Evolutionary conservation across 1,140 invertebrate species (phyloP).

Genomic region (Zeugodacus cucurbitae): DNA sequence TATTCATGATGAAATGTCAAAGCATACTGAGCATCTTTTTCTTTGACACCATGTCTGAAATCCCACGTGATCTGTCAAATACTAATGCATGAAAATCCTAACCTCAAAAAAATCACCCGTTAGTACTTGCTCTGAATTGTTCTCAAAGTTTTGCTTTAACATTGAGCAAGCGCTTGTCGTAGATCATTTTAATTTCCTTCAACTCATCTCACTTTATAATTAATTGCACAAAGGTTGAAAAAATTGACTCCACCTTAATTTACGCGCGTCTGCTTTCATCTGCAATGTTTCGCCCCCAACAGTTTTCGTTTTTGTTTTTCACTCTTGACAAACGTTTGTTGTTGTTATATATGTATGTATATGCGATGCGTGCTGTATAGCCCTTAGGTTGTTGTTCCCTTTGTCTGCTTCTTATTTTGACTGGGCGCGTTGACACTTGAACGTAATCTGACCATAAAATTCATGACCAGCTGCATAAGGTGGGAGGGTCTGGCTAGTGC

Average conservation of each 20-base stretch:
- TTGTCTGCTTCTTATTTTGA: background rate
- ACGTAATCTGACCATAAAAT: slow-evolving; percentile 33
- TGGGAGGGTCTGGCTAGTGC: background rate
- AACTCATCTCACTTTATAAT: slow-evolving; percentile 14
- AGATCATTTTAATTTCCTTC: background rate
- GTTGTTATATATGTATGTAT: background rate
- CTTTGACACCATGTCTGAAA: no score
- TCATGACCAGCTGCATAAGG: background rate
- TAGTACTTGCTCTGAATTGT: no score
- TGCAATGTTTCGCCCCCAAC: background rate
- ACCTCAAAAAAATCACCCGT: no score
- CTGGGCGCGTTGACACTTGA: slow-evolving; percentile 4
- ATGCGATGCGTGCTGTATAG: background rate
- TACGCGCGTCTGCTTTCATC: background rate
- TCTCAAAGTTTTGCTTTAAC: background rate
- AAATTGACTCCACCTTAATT: slow-evolving; percentile 14
- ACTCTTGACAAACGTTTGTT: background rate
- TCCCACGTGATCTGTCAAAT: no score
- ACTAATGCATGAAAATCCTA: no score
- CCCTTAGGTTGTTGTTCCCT: background rate
- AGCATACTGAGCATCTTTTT: no score
- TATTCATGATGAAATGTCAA: no score
- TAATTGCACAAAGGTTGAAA: slow-evolving; percentile 20
- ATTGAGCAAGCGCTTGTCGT: background rate
- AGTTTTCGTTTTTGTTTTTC: background rate